Conservation (phyloP, 2,113 vertebrate species). For the Elanus axillaris region DNA sequence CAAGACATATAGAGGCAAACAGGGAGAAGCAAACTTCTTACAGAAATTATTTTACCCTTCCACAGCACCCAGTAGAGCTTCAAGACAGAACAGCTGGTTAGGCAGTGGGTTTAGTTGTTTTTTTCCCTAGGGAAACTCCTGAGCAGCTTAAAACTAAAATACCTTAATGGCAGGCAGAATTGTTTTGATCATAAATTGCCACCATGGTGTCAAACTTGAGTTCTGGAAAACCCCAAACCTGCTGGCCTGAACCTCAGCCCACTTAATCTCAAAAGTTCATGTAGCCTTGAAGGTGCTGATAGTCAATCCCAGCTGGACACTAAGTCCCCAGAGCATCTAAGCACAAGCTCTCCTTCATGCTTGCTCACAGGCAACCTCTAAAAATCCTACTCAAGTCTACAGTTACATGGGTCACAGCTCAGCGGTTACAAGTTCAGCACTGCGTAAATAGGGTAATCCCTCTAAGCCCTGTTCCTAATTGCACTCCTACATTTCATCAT, state of each 20-base stretch:
- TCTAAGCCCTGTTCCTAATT: neutral
- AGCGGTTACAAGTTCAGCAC: neutral
- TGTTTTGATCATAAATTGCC: neutral
- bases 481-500: accelerated
- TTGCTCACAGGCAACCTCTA: neutral
- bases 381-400: accelerated
- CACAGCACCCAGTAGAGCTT: neutral
- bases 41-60: neutral
- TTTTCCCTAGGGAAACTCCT: neutral
- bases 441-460: neutral
- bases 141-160: neutral
- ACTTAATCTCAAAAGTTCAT: neutral
- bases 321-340: neutral
- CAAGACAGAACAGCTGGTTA: neutral
- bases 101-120: neutral
- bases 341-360: neutral
- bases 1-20: neutral
- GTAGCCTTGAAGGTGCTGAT: neutral
- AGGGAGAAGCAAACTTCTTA: neutral
- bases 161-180: neutral
- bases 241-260: neutral
- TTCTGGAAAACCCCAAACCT: neutral
- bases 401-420: neutral
- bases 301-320: neutral
- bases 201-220: neutral